Evolutionary conservation across 2,113 vertebrate species (phyloP).

Genomic region (Ptilorrhoa leucosticta): DNA sequence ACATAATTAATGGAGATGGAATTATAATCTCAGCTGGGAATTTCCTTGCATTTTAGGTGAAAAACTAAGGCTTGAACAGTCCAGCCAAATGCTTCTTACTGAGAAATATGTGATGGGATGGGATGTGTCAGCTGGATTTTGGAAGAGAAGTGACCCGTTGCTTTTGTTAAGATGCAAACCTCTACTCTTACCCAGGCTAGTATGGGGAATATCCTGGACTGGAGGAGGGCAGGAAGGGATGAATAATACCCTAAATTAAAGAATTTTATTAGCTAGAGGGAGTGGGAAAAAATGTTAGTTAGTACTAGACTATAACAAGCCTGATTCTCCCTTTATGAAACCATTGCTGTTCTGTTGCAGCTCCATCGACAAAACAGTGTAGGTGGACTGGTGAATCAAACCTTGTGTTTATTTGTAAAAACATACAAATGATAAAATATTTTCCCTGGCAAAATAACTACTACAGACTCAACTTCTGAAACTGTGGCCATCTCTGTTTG

Average conservation of each 20-base stretch:
- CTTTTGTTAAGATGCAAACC: neutral
- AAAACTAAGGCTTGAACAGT: neutral
- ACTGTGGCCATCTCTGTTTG: neutral
- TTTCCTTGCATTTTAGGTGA: neutral
- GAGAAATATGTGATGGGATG: neutral
- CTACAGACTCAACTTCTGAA: neutral
- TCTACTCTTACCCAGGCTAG: neutral
- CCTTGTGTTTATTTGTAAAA: neutral
- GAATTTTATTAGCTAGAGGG: neutral
- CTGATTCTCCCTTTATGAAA: neutral
- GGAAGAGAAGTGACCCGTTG: neutral
- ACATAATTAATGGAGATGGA: neutral
- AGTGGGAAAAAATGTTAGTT: neutral
- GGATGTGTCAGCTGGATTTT: neutral
- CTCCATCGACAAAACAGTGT: neutral
- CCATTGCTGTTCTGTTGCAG: neutral
- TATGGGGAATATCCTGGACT: neutral
- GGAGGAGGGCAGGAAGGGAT: neutral
- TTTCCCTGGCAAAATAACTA: neutral
- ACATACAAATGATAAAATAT: neutral
- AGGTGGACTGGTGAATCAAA: neutral
- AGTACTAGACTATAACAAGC: neutral
- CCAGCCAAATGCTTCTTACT: neutral
- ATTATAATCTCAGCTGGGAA: neutral
- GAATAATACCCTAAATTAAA: neutral